Evolutionary conservation across 2,888 invertebrate species (phyloP), one percentile per base, ranked within the genome.

Genomic region (Macrosoma leucophasiata): DNA sequence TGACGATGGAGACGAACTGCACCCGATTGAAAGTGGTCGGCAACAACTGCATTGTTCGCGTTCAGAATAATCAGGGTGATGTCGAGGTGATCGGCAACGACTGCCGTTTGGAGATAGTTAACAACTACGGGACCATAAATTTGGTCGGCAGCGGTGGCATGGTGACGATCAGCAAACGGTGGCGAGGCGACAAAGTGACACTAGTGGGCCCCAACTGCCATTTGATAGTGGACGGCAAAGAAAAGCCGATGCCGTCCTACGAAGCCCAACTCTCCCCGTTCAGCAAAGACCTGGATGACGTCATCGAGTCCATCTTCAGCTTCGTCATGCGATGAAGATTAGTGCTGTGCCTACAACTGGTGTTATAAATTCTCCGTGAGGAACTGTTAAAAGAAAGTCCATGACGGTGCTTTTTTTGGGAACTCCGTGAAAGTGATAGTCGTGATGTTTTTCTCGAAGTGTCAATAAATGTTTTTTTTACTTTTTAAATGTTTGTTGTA

Each of bases 21-120:
- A 65, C 75, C 0, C 62, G 62, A 4, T 52, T 84, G 10, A 82
- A 76, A 58, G 69, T 84, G 3, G 71, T 84, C 25, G 82, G 82
- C 0, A 84, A 81, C 49, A 66, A 66, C 43, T 82, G 84, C 45
- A 76, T 78, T 26, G 56, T 82, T 14, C 52, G 63, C 18, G 79
- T 84, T 4, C 49, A 63, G 2, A 55, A 46, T 35, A 84, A 84
- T 45, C 66, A 69, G 7, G 84, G 84, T 0, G 70, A 78, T 23
- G 71, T 84, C n/a, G 82, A 84, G 55, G 77, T 84, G 32, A 63
- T 82, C 29, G 84, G 84, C n/a, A 84, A 77, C 46, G 71, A 81
- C 26, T 81, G 82, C 42, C 62, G 67, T 2, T 50, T 84, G 7
- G 78, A 82, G 51, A 72, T 84, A 26, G 46, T 57, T 0, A 64